phyloP scores from a whole-genome alignment of 2,797 vertebrate genomes.

The Falco peregrinus region DNA sequence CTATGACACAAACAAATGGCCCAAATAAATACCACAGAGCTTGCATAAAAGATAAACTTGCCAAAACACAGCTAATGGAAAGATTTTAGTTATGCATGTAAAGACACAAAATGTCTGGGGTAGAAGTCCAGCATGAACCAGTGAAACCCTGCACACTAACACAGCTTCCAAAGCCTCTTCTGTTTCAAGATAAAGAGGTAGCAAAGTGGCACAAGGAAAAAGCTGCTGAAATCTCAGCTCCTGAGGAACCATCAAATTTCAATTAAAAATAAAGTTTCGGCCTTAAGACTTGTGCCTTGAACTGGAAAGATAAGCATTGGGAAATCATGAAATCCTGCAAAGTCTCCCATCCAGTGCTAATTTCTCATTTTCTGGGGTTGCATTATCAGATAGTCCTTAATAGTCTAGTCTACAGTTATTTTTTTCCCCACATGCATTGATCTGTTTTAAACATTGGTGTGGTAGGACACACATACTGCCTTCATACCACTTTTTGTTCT shows the following conservation, averaged over 20 bases:
- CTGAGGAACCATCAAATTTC: not conserved
- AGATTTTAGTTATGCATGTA: not conserved
- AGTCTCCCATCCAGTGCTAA: not conserved
- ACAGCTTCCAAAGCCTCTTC: not conserved
- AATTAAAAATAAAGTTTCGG: not conserved
- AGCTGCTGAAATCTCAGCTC: not conserved
- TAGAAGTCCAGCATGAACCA: not conserved
- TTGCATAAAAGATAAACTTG: not conserved
- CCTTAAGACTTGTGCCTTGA: not conserved
- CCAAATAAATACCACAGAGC: not conserved
- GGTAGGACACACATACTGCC: not conserved
- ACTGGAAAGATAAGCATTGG: not conserved
- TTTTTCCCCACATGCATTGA: not conserved
- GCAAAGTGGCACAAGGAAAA: not conserved
- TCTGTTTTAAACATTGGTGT: not conserved
- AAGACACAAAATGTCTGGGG: not conserved
- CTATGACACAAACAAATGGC: not conserved
- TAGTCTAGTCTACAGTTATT: not conserved
- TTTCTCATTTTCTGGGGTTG: not conserved
- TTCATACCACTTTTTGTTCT: not conserved
- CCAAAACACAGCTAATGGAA: not conserved
- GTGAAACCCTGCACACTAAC: accelerated
- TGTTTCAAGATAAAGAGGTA: not conserved
- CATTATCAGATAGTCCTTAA: not conserved
- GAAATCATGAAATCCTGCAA: not conserved